Evolutionary conservation across 2,888 invertebrate genomes (phyloP), one percentile per base, ranked within the genome.

Genomic region (Melanophora roralis): DNA sequence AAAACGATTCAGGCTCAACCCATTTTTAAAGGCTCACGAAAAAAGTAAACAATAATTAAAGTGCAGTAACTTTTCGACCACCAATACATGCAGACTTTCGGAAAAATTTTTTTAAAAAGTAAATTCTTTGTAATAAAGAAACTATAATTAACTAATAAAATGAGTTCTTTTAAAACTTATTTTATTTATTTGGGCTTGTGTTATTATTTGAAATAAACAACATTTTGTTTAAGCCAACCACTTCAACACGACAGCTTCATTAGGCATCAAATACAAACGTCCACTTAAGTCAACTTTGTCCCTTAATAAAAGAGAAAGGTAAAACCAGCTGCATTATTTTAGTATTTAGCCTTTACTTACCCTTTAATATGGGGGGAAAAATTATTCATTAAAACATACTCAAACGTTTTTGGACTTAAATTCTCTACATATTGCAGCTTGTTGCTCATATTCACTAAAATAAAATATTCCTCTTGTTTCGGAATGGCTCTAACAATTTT

Each of bases 401-500:
- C 87, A 82, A 84, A 88, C 3, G 83, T 75, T 49, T 81, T 84
- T 12, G 84, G 67, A 2, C 79, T 72, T 4, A 88, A 82, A 5
- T 81, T 81, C 0, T 83, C 75, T 5, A 88, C 47, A 1, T 45
- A 45, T 60, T 88, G 85, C 0, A 88, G 38, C 0, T 83, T 62
- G 36, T 86, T 85, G 38, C 88, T 85, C 83, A 88, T 78, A 82
- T 88, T 88, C 1, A 87, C 83, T 1, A 88, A 71, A 19, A 88
- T 84, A 19, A 88, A 85, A 47, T 87, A 88, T 34, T 88, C 86
- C 65, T 88, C 88, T 1, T 43, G 65, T 1, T 60, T 53, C 2
- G 82, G 82, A 32, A 85, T 82, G 1, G 88, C 84, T 27, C 88
- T 86, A 51, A 87, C 82, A 57, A 88, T 88, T 65, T 88, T 87